Conservation (phyloP, 2,113 vertebrate genomes). For the Cromileptes altivelis region DNA sequence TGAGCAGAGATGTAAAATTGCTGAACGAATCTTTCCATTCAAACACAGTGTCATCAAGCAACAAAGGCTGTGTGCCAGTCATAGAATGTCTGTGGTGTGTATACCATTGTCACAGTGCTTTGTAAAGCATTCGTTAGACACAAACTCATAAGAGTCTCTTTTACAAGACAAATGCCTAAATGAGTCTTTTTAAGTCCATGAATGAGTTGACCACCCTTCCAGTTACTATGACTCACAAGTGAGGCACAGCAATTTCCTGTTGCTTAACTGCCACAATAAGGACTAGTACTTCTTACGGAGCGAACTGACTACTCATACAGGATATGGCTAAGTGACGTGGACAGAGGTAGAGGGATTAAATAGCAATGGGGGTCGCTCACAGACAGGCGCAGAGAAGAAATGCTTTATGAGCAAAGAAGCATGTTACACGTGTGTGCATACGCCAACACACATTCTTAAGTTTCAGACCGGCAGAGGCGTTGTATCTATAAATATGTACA, state of each 20-base stretch:
- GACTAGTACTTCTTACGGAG: background rate
- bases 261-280: constrained; percentile 8
- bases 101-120: background rate
- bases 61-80: background rate
- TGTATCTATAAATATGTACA: constrained; percentile 70
- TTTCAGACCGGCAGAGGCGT: constrained; percentile 50
- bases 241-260: constrained; percentile 52
- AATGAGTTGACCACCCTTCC: constrained; percentile 52
- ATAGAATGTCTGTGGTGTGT: background rate
- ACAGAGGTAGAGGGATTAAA: background rate
- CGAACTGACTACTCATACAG: background rate
- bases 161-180: background rate
- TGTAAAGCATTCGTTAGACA: background rate
- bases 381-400: background rate
- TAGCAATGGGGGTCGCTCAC: background rate
- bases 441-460: constrained; percentile 36
- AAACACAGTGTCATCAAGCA: background rate
- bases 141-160: background rate
- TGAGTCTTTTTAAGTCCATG: constrained; percentile 4
- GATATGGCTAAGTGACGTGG: background rate
- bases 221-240: constrained; percentile 59
- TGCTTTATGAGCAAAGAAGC: constrained; percentile 3
- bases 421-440: constrained; percentile 20
- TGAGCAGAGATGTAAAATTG: constrained; percentile 24
- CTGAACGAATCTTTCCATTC: background rate